Conservation (phyloP, 1,140 invertebrate genomes). For the Cydia strobilella region DNA sequence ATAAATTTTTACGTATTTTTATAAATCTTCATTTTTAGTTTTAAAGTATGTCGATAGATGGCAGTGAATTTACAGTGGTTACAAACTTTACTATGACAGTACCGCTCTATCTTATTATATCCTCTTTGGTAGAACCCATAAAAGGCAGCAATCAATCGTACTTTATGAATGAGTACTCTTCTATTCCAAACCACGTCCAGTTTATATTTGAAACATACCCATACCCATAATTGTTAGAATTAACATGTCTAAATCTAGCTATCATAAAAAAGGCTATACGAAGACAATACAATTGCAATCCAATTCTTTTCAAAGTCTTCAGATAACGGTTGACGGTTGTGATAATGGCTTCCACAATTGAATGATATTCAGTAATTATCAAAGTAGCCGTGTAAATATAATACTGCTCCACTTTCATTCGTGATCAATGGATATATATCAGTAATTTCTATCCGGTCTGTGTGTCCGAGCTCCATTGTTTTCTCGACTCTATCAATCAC, state of each 20-base stretch:
- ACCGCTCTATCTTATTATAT: too few species aligned
- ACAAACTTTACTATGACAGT: too few species aligned
- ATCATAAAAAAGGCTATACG: neutral
- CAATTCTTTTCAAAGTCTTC: neutral
- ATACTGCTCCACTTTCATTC: slow-evolving; percentile 45
- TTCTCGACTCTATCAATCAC: slow-evolving; percentile 56
- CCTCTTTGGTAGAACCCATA: too few species aligned
- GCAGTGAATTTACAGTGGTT: too few species aligned
- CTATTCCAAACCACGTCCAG: too few species aligned
- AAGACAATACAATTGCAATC: neutral
- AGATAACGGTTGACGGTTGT: neutral
- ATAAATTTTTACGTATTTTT: too few species aligned
- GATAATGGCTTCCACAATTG: slow-evolving; percentile 13
- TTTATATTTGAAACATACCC: too few species aligned
- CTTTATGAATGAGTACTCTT: too few species aligned
- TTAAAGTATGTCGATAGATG: too few species aligned
- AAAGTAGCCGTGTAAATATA: slow-evolving; percentile 23
- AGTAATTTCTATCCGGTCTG: slow-evolving; percentile 45
- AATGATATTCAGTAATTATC: slow-evolving; percentile 29
- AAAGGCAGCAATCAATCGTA: too few species aligned
- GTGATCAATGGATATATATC: slow-evolving; percentile 50
- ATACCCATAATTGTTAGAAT: neutral
- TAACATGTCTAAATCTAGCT: neutral
- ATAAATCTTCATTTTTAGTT: too few species aligned
- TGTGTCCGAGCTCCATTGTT: slow-evolving; percentile 50